Conservation (phyloP, 2,113 vertebrate species). For the Hirundichthys speculiger region DNA sequence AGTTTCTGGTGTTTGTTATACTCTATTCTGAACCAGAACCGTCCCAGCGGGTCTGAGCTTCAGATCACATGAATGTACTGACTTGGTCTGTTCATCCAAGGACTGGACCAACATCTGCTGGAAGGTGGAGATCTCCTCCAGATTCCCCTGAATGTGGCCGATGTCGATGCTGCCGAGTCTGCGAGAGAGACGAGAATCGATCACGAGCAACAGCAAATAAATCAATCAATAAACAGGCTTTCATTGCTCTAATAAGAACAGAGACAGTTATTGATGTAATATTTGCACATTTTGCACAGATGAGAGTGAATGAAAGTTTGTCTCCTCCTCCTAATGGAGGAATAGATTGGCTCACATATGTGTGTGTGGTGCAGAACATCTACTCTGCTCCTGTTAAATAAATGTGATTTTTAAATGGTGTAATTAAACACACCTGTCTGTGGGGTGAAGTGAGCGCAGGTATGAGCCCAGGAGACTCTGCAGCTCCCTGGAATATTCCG, state of each 20-base stretch:
- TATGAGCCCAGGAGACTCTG: slow-evolving; percentile 92
- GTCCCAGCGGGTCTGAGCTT: no score
- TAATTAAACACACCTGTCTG: slow-evolving; percentile 84
- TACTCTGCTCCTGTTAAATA: slow-evolving; percentile 4
- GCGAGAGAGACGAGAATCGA: slow-evolving; percentile 14
- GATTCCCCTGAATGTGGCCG: slow-evolving; percentile 90
- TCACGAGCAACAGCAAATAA: not conserved
- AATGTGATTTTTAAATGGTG: not conserved
- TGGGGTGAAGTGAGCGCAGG: slow-evolving; percentile 89
- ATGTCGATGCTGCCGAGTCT: slow-evolving; percentile 87
- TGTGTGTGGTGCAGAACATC: no score
- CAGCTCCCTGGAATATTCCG: slow-evolving; percentile 92
- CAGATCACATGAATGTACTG: slow-evolving; percentile 16
- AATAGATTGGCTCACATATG: no score
- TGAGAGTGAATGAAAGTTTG: no score
- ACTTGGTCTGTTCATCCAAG: slow-evolving; percentile 96
- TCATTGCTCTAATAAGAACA: no score
- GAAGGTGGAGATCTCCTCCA: slow-evolving; percentile 96
- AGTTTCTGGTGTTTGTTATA: no score
- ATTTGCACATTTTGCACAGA: no score
- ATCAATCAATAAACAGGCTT: no score
- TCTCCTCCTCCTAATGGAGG: no score
- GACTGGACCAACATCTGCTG: slow-evolving; percentile 95
- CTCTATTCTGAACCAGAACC: no score
- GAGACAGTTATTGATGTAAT: no score